phyloP scores from a whole-genome alignment of 2,797 vertebrate species.

The Falco concolor region DNA sequence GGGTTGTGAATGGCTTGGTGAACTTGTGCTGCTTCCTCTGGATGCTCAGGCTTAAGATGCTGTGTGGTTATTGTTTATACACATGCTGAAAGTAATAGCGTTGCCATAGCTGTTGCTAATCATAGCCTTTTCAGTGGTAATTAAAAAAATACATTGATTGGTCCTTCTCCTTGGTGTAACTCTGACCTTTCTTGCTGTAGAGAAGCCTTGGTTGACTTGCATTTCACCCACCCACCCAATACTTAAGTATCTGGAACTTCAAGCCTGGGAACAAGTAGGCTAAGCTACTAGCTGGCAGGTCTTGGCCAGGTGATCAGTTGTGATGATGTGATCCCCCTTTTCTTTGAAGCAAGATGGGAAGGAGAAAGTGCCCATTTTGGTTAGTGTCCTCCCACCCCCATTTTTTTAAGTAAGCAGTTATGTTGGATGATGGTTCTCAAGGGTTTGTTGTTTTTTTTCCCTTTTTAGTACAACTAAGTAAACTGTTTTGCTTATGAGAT shows the following conservation, averaged over 20 bases:
- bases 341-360: neutral
- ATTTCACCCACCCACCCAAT: rapidly evolving
- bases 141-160: rapidly evolving
- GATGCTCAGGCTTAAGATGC: neutral
- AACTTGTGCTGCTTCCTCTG: neutral
- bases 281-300: neutral
- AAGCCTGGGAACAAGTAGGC: neutral
- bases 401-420: neutral
- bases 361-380: neutral
- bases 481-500: neutral
- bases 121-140: neutral
- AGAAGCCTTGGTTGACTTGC: neutral
- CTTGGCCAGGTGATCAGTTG: neutral
- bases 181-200: neutral
- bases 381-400: rapidly evolving
- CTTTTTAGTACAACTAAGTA: neutral
- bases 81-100: rapidly evolving
- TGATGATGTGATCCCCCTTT: too few relatives aligned
- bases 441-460: neutral
- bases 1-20: neutral
- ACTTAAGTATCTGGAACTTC: neutral
- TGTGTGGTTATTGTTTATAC: rapidly evolving
- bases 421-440: neutral
- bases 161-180: neutral
- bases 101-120: neutral